phyloP scores from a whole-genome alignment of 1,140 invertebrate genomes.

The Vanessa atalanta region DNA sequence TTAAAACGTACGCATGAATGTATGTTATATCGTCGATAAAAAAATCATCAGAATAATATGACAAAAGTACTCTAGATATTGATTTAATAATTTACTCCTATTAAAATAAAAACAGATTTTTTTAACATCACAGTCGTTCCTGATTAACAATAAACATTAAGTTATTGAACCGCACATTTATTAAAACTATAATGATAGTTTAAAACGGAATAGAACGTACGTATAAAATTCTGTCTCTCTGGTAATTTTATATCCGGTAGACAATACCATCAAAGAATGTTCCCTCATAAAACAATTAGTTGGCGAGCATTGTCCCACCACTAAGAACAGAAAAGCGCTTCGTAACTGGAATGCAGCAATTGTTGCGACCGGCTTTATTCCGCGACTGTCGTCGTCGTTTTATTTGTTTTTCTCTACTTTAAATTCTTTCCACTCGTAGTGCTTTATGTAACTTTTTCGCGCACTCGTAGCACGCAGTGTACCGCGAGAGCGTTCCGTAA shows the following conservation, averaged over 20 bases:
- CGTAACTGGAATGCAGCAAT: constrained; percentile 71
- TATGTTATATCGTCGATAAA: no score
- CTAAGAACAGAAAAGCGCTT: constrained; percentile 46
- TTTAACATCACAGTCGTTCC: no score
- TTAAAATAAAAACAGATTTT: no score
- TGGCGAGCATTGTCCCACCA: constrained; percentile 30
- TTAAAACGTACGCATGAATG: no score
- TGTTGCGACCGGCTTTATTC: constrained; percentile 66
- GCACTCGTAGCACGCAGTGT: constrained; percentile 53
- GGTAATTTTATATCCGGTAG: constrained; percentile 1
- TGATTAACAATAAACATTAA: no score
- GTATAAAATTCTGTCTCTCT: background rate
- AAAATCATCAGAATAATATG: no score
- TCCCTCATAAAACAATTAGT: constrained; percentile 30
- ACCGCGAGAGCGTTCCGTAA: constrained; percentile 65
- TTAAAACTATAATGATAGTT: no score
- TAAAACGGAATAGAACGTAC: no score
- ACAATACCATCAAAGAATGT: constrained; percentile 8
- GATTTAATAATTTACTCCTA: no score
- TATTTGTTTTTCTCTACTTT: constrained; percentile 69
- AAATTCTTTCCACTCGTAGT: constrained; percentile 70
- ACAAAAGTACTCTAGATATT: no score
- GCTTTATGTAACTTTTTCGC: constrained; percentile 66
- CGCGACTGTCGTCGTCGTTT: constrained; percentile 58
- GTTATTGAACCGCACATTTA: no score